These are phyloP conservation scores for Antheraea assamensis DNA, from an alignment of 2,888 invertebrate species.

Conservation along the genomic window DNA sequence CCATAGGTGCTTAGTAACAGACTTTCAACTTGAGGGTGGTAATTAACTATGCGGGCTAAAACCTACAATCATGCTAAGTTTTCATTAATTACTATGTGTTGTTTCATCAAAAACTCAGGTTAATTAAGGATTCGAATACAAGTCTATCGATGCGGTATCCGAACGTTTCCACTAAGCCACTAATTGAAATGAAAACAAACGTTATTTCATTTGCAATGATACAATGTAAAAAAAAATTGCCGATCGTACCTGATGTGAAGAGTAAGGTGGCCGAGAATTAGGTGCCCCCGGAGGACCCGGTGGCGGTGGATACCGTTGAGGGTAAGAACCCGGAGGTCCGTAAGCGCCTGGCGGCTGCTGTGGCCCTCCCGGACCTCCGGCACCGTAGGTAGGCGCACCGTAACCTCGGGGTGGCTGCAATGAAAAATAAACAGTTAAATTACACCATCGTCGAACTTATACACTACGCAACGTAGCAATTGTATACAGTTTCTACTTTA, in stretches of 20 bases:
- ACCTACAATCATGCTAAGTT: too few relatives aligned
- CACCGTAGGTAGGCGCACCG: conserved; percentile 78
- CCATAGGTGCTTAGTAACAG: too few relatives aligned
- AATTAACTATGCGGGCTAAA: too few relatives aligned
- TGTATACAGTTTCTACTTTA: background rate
- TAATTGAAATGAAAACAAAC: too few relatives aligned
- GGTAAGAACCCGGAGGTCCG: conserved; percentile 83
- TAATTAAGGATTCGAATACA: too few relatives aligned
- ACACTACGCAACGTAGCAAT: background rate
- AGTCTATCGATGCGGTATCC: too few relatives aligned
- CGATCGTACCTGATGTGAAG: conserved; percentile 69
- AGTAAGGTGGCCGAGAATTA: conserved; percentile 75
- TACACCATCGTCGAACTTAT: background rate
- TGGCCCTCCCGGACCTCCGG: conserved; percentile 72
- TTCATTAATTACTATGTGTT: too few relatives aligned
- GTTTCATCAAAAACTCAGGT: too few relatives aligned
- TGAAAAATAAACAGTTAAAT: conserved; percentile 25
- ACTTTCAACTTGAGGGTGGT: too few relatives aligned
- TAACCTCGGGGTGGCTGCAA: conserved; percentile 75
- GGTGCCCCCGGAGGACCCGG: conserved; percentile 72
- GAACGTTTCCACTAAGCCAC: too few relatives aligned
- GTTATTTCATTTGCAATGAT: background rate
- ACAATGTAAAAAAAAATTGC: background rate
- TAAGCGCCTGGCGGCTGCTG: conserved; percentile 76
- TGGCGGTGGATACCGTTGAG: conserved; percentile 78